Conservation (phyloP, 2,888 invertebrate genomes). For the Dicyrtomina minuta region DNA sequence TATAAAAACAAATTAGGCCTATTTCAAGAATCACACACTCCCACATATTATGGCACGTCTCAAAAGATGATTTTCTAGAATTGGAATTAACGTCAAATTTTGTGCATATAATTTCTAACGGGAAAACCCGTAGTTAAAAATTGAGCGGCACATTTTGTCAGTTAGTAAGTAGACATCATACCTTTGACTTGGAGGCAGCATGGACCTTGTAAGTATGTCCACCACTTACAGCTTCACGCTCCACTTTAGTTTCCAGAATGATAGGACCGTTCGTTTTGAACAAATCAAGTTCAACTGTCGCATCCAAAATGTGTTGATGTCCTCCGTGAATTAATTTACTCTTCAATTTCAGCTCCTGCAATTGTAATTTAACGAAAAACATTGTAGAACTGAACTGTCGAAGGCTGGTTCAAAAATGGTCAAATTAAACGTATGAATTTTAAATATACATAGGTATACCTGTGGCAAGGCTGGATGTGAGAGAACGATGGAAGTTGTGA, state of each 20-base stretch:
- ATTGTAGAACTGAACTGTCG: not conserved
- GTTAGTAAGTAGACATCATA: not conserved
- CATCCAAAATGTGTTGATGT: slow-evolving; percentile 8
- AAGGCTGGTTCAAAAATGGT: no score
- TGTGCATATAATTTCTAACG: no score
- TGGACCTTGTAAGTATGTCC: slow-evolving; percentile 11
- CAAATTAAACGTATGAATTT: not conserved
- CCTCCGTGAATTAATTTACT: slow-evolving; percentile 26
- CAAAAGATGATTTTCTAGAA: no score
- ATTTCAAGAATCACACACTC: no score
- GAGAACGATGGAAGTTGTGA: not conserved
- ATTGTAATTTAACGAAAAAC: not conserved
- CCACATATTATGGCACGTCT: no score
- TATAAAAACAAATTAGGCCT: not conserved
- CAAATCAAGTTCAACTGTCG: slow-evolving; percentile 3
- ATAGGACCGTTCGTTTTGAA: slow-evolving; percentile 26
- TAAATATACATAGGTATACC: not conserved
- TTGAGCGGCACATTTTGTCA: no score
- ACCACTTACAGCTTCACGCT: not conserved
- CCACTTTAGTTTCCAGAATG: not conserved
- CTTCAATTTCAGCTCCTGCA: slow-evolving; percentile 25
- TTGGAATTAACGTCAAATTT: no score
- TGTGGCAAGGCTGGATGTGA: slow-evolving; percentile 27
- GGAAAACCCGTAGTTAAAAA: slow-evolving; percentile 5
- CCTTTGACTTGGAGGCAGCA: slow-evolving; percentile 4